Conservation (phyloP, 2,113 vertebrate species). For the Brachyhypopomus gauderio region DNA sequence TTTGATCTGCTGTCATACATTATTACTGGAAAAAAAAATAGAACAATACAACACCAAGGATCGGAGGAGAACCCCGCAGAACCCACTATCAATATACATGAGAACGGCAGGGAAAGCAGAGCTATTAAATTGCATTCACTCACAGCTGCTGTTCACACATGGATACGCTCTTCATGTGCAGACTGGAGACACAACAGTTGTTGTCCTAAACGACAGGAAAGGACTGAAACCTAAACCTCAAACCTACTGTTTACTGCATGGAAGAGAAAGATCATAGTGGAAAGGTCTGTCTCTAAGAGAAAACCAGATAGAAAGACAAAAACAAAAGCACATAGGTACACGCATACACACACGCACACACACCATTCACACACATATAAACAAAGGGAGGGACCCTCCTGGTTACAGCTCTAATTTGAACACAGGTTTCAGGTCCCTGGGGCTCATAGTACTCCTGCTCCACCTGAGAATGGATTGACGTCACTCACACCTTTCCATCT, state of each 20-base stretch:
- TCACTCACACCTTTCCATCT: conserved; percentile 38
- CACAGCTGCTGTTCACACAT: conserved; percentile 24
- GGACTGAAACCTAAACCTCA: not conserved
- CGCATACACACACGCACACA: not conserved
- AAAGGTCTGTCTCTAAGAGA: conserved; percentile 3
- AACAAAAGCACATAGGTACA: not conserved
- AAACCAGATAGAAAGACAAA: conserved; percentile 1
- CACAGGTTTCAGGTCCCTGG: conserved; percentile 38
- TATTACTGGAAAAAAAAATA: not conserved
- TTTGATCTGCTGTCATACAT: conserved; percentile 2
- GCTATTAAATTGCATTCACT: conserved; percentile 34
- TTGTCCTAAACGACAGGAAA: not conserved
- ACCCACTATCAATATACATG: not conserved
- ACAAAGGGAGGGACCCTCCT: conserved; percentile 40
- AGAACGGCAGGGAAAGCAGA: not conserved
- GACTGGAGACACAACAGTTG: not conserved
- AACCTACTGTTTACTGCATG: not conserved
- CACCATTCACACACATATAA: conserved; percentile 5
- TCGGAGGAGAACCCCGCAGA: not conserved
- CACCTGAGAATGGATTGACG: conserved; percentile 46
- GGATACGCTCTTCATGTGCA: conserved; percentile 1
- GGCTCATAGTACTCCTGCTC: conserved; percentile 34
- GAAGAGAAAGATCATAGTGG: not conserved
- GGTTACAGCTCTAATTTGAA: conserved; percentile 48
- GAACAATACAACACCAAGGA: not conserved